Percentiles rank a stretch among this genome's conserved stretches.
These are phyloP conservation scores for Dioctria rufipes DNA, from an alignment of 2,888 invertebrate genomes.

Conservation along the genomic window DNA sequence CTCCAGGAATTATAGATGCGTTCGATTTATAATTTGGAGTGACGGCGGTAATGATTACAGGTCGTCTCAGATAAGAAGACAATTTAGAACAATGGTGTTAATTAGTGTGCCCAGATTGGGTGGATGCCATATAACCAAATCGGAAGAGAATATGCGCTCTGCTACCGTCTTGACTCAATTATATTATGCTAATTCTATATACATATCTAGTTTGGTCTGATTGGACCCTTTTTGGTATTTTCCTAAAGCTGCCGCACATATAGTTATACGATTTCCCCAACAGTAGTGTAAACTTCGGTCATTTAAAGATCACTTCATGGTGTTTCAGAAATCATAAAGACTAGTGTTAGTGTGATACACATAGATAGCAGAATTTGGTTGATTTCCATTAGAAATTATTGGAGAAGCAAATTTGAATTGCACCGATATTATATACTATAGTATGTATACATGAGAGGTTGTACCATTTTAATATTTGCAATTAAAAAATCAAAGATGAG, in stretches of 20 bases:
- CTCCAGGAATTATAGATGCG: conserved; percentile 35
- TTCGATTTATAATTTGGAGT: conserved; percentile 34
- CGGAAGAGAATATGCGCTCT: neutral
- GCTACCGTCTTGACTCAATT: conserved; percentile 41
- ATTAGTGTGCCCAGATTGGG: conserved; percentile 16
- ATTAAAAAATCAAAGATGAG: conserved; percentile 15
- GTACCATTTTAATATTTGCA: conserved; percentile 26
- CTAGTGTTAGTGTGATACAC: conserved; percentile 9
- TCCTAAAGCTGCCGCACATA: conserved; percentile 5
- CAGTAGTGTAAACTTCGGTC: conserved; percentile 29
- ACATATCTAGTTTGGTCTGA: neutral
- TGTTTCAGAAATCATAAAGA: conserved; percentile 23
- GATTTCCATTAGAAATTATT: conserved; percentile 7
- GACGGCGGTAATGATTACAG: conserved; percentile 47
- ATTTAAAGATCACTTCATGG: conserved; percentile 25
- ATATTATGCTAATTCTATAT: conserved; percentile 33
- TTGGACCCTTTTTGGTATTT: conserved; percentile 8
- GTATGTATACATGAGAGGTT: neutral
- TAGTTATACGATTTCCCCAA: neutral
- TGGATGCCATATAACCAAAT: neutral
- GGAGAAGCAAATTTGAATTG: conserved; percentile 34
- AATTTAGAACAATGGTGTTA: conserved; percentile 47
- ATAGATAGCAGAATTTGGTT: conserved; percentile 14
- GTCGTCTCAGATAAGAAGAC: conserved; percentile 45
- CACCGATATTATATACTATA: neutral